Percentiles rank a stretch among this genome's conserved stretches.
Evolutionary conservation across 2,797 vertebrate genomes (phyloP).

Genomic region (Schizopygopsis malacanthus): DNA sequence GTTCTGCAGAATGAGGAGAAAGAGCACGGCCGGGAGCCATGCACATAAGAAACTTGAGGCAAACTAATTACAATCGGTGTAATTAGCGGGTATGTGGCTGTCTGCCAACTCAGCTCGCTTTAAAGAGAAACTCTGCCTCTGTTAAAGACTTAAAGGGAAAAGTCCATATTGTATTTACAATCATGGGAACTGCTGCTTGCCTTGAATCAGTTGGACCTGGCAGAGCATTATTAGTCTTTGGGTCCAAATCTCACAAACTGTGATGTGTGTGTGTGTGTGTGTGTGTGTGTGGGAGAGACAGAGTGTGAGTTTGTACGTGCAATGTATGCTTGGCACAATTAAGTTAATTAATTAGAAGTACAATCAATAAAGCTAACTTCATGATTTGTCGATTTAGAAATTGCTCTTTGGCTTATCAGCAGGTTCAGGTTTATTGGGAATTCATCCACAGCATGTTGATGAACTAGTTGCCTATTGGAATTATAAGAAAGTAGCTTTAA

Average conservation of each 20-base stretch:
- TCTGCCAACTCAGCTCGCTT: slow-evolving; percentile 44
- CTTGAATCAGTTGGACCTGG: slow-evolving; percentile 17
- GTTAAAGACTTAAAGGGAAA: slow-evolving; percentile 45
- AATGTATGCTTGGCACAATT: slow-evolving; percentile 16
- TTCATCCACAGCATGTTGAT: slow-evolving; percentile 27
- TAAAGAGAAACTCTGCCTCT: slow-evolving; percentile 43
- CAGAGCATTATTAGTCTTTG: slow-evolving; percentile 12
- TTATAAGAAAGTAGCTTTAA: not conserved
- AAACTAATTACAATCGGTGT: slow-evolving; percentile 56
- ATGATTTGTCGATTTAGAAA: slow-evolving; percentile 29
- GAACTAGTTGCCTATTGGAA: not conserved
- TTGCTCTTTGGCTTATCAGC: slow-evolving; percentile 2
- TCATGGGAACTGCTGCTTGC: slow-evolving; percentile 30
- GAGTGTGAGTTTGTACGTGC: not conserved
- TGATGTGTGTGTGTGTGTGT: not conserved
- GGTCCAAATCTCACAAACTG: slow-evolving; percentile 20
- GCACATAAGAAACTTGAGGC: slow-evolving; percentile 40
- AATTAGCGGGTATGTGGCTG: slow-evolving; percentile 57
- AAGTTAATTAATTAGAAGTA: slow-evolving; percentile 32
- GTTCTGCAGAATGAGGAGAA: slow-evolving; percentile 35
- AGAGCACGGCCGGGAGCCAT: not conserved
- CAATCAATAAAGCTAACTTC: slow-evolving; percentile 40
- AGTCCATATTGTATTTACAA: slow-evolving; percentile 48
- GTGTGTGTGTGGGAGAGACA: not conserved
- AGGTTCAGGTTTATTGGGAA: not conserved